Evolutionary conservation across 2,797 vertebrate genomes (phyloP), one percentile per base, ranked within the genome.

Genomic region (Zenarchopterus dispar): DNA sequence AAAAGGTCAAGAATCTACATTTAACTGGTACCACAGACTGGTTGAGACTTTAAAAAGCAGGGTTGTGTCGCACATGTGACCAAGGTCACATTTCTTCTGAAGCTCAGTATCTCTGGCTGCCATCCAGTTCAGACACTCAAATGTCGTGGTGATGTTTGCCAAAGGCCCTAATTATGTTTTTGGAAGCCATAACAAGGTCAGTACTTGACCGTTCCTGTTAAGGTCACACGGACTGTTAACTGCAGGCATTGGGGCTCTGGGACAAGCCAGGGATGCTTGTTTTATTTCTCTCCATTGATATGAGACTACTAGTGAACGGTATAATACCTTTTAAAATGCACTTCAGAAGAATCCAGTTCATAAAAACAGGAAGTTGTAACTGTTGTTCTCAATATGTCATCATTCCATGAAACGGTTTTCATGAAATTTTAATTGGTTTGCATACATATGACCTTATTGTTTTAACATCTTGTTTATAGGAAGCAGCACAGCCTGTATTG

Each of bases 401-500:
- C 13, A n/a, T n/a, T n/a, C n/a, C n/a, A n/a, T n/a, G n/a, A n/a
- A n/a, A n/a, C n/a, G n/a, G 28, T 13, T 39, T 36, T 39, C 5
- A 13, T 39, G 36, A 15, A 39, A 39, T 23, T 50, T 44, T 7
- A 5, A 1, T 24, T 28, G 19, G 5, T 64, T 18, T 39, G 5
- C 6, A 13, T 9, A 17, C 3, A 2, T 23, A 3, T 49, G 16
- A 36, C 5, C 2, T 24, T 15, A 13, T 31, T 57, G 36, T 53
- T 56, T 67, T 51, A 45, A 11, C 26, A 1, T 45, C 44, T 7
- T 46, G 24, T 75, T 56, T 81, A 18, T 58, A 97, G 97, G 97
- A 62, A 99, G 98, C 92, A 99, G 98, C 85, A 99, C 98, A 0
- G 98, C 98, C 6, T 99, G 98, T 64, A 96, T 99, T 8, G 96